A percentile compares a stretch with the other conserved stretches of the same genome.
These are phyloP conservation scores for Loripinus fragilis DNA, from an alignment of 2,888 invertebrate species.

Conservation along the genomic window DNA sequence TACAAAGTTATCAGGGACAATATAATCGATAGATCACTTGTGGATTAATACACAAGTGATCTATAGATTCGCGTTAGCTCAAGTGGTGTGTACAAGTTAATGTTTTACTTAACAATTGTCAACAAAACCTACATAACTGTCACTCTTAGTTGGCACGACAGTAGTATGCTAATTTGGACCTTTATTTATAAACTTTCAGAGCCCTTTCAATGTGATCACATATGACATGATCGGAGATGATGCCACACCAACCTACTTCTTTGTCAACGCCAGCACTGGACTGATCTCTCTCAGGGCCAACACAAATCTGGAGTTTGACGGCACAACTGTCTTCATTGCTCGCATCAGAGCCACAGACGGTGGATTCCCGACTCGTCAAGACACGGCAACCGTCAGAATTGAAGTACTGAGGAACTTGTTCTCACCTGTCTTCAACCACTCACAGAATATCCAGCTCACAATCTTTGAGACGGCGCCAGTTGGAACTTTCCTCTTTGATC, in stretches of 20 bases:
- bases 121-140: too few species aligned
- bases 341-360: conserved; percentile 74
- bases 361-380: conserved; percentile 73
- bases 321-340: conserved; percentile 61
- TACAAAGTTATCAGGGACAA: too few species aligned
- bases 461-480: conserved; percentile 72
- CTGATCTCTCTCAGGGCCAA: conserved; percentile 55
- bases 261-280: conserved; percentile 62
- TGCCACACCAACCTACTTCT: conserved; percentile 70
- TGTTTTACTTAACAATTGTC: too few species aligned
- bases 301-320: conserved; percentile 66
- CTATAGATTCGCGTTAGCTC: too few species aligned
- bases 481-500: conserved; percentile 66
- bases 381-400: conserved; percentile 67
- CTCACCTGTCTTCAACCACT: conserved; percentile 83
- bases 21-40: too few species aligned
- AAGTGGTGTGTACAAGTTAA: too few species aligned
- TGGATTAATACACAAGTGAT: too few species aligned
- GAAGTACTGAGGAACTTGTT: conserved; percentile 68
- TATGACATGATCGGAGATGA: conserved; percentile 76
- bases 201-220: conserved; percentile 64
- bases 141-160: too few species aligned
- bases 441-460: conserved; percentile 86
- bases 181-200: conserved; percentile 29
- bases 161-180: too few species aligned